These are phyloP conservation scores for Aethes cnicana DNA, from an alignment of 2,888 invertebrate species.

Conservation along the genomic window DNA sequence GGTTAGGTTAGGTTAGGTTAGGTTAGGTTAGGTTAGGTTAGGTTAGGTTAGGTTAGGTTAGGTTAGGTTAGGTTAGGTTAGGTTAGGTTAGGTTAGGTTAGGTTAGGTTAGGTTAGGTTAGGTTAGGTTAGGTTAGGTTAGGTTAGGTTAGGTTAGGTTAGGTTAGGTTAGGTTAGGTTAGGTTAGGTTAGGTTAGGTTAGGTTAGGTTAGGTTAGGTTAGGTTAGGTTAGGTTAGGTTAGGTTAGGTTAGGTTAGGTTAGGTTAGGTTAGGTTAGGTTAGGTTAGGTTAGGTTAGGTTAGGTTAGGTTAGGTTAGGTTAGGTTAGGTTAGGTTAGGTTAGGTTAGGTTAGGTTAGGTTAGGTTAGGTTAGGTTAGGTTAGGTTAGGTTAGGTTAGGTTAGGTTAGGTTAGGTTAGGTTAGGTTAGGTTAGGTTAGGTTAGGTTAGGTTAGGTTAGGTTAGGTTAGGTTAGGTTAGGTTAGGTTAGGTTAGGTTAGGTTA, in stretches of 20 bases:
- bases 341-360: conserved; percentile 5
- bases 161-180: conserved; percentile 3
- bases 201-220: conserved; percentile 3
- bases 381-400: conserved; percentile 5
- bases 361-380: conserved; percentile 5
- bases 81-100: conserved; percentile 1
- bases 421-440: conserved; percentile 5
- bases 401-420: conserved; percentile 5
- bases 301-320: conserved; percentile 5
- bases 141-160: conserved; percentile 3
- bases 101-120: neutral
- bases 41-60: conserved; percentile 1
- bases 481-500: conserved; percentile 7
- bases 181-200: conserved; percentile 3
- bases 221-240: conserved; percentile 4
- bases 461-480: conserved; percentile 6
- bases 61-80: conserved; percentile 1
- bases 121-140: no score
- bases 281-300: conserved; percentile 5
- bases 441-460: conserved; percentile 5
- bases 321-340: conserved; percentile 2
- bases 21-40: conserved; percentile 1
- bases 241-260: conserved; percentile 5
- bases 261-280: conserved; percentile 5
- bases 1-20: conserved; percentile 1